These are phyloP conservation scores for Amazona guildingii DNA, from an alignment of 2,113 vertebrate genomes.

Conservation along the genomic window DNA sequence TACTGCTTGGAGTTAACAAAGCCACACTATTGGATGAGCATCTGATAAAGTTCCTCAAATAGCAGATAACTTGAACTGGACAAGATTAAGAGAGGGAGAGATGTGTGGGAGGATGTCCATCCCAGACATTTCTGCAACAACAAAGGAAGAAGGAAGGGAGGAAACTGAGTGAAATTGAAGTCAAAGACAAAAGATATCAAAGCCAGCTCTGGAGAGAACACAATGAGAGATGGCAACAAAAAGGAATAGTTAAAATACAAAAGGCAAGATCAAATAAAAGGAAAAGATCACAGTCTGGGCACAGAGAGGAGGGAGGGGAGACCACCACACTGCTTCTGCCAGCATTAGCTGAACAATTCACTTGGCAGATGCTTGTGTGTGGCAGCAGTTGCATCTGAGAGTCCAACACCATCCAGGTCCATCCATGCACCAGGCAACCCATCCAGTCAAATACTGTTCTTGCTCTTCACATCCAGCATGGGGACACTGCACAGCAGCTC, in stretches of 20 bases:
- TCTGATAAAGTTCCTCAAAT: background rate
- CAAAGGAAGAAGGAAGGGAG: background rate
- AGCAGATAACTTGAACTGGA: background rate
- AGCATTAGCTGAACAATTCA: background rate
- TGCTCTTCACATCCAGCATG: background rate
- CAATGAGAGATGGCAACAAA: background rate
- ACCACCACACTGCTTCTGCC: background rate
- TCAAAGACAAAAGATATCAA: conserved; percentile 24
- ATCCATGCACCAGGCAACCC: background rate
- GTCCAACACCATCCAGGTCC: background rate
- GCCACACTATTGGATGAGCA: accelerated
- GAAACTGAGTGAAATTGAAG: background rate
- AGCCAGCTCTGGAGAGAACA: background rate
- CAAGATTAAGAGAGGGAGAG: background rate
- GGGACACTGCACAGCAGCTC: background rate
- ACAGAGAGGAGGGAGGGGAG: background rate
- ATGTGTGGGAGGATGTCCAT: background rate
- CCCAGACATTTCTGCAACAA: background rate
- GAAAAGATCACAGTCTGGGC: conserved; percentile 26
- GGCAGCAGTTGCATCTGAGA: background rate
- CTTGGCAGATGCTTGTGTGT: background rate
- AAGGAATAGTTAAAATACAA: conserved; percentile 12
- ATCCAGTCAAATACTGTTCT: background rate
- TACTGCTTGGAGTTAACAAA: accelerated
- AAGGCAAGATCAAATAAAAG: conserved; percentile 35